A percentile compares a stretch with the other conserved stretches of the same genome.
phyloP scores from a whole-genome alignment of 64 coral and sea anemone species.

The Montipora cactus region DNA sequence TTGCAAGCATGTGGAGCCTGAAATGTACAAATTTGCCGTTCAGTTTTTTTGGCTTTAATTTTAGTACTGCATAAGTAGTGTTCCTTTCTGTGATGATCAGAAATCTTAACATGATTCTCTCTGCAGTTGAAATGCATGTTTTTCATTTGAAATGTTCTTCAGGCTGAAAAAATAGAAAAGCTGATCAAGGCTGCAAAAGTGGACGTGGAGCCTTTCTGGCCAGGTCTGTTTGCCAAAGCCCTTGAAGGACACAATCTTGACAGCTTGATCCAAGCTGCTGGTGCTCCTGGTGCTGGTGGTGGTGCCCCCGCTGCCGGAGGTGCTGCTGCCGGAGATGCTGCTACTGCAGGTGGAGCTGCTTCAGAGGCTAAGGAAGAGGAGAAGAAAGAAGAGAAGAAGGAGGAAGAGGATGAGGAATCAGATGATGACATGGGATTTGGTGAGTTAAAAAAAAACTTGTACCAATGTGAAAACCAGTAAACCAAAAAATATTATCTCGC shows the following conservation, averaged over 20 bases:
- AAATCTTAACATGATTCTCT: no score
- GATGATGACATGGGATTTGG: constrained; percentile 99
- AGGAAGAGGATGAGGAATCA: constrained; percentile 83
- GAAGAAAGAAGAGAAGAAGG: constrained; percentile 85
- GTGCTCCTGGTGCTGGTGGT: constrained; percentile 90
- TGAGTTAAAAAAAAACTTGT: constrained; percentile 31
- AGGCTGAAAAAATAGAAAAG: constrained; percentile 93
- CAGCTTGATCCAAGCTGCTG: constrained; percentile 87
- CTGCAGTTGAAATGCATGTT: no score
- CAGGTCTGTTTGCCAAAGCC: constrained; percentile 97
- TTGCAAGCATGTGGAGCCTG: no score
- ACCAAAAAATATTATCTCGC: no score
- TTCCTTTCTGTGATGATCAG: no score
- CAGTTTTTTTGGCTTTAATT: no score
- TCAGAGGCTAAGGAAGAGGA: constrained; percentile 53
- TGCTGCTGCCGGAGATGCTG: constrained; percentile 9
- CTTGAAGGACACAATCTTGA: constrained; percentile 91
- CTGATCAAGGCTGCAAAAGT: constrained; percentile 93
- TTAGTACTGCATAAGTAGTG: no score
- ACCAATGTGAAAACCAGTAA: not conserved
- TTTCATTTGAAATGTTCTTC: not conserved
- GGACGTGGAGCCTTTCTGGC: constrained; percentile 97
- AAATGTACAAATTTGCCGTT: no score
- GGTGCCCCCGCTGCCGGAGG: constrained; percentile 66
- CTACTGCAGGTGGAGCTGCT: not conserved